Evolutionary conservation across 2,797 vertebrate species (phyloP).

Genomic region (Karalla daura): DNA sequence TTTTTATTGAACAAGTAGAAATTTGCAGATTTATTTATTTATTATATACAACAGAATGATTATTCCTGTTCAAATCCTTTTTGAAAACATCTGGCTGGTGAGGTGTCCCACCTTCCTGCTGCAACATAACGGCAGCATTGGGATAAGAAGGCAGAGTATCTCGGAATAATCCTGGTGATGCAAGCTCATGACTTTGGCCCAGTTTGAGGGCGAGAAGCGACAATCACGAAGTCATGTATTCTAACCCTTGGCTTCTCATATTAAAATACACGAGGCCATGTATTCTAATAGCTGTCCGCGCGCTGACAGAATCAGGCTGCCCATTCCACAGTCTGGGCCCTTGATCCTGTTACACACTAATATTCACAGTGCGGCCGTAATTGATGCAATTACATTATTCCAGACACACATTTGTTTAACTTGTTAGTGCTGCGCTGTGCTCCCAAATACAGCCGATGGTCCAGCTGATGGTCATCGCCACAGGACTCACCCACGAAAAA

Average conservation of each 20-base stretch:
- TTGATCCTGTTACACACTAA: slow-evolving; percentile 25
- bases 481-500: neutral
- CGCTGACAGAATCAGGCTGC: slow-evolving; percentile 78
- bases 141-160: slow-evolving; percentile 13
- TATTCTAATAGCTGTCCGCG: slow-evolving; percentile 57
- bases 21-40: neutral
- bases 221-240: slow-evolving; percentile 59
- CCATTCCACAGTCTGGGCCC: slow-evolving; percentile 22
- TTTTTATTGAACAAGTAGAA: neutral
- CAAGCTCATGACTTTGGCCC: slow-evolving; percentile 57
- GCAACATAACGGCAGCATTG: neutral
- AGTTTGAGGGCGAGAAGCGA: slow-evolving; percentile 65
- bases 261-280: too few species aligned
- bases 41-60: neutral
- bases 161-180: slow-evolving; percentile 16
- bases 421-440: neutral
- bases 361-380: slow-evolving; percentile 12
- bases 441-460: neutral
- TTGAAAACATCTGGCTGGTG: neutral
- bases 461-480: too few species aligned
- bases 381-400: neutral
- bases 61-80: neutral
- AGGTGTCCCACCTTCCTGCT: neutral
- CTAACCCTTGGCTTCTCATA: too few species aligned
- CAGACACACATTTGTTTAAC: neutral